A percentile compares a stretch with the other conserved stretches of the same genome.
Conservation (phyloP, 2,113 vertebrate genomes). For the Aegithalos caudatus region DNA sequence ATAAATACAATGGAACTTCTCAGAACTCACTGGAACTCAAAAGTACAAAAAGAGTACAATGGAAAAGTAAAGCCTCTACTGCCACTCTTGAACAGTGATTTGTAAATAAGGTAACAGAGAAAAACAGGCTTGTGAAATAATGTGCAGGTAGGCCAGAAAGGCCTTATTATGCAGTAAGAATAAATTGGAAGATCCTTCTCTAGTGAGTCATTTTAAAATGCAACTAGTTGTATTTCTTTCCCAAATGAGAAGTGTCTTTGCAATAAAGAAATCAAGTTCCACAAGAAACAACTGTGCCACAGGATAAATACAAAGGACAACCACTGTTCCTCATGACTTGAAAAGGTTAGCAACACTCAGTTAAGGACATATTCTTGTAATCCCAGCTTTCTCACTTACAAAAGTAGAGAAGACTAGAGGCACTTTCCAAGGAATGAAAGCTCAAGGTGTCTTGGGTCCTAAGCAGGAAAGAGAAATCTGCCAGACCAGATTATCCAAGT, state of each 20-base stretch:
- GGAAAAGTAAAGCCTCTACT: background rate
- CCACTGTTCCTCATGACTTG: background rate
- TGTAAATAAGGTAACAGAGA: background rate
- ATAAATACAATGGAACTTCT: background rate
- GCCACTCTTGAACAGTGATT: background rate
- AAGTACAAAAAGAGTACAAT: background rate
- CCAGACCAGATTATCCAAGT: background rate
- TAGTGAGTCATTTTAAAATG: background rate
- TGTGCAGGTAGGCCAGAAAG: background rate
- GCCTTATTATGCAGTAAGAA: background rate
- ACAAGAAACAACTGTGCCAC: background rate
- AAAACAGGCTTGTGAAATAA: background rate
- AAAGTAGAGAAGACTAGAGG: background rate
- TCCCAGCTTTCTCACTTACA: background rate
- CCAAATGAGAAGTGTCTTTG: background rate
- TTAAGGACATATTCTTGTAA: background rate
- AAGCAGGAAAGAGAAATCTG: slow-evolving; percentile 18
- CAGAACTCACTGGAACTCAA: background rate
- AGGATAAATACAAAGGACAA: background rate
- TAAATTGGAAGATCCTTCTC: background rate
- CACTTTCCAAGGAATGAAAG: background rate
- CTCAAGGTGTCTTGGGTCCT: background rate
- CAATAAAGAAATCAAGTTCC: background rate
- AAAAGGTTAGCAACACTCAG: background rate
- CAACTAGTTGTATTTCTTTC: background rate